Base-by-base conservation (phyloP, 2,888 invertebrate species). In the Cybosia mesomella region DNA sequence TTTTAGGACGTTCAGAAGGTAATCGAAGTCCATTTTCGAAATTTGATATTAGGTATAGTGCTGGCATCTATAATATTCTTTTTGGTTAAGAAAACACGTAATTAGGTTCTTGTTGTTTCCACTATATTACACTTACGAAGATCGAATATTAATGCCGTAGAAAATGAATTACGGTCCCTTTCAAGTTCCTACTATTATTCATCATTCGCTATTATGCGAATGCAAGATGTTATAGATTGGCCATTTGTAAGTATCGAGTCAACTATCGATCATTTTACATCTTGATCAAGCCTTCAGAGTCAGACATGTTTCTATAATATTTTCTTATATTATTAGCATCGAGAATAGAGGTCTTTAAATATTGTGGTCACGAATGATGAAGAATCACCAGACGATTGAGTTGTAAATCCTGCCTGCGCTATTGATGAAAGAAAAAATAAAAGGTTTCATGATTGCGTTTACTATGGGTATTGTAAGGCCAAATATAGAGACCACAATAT, bases 181-280 rank as follows among this genome's bases (percentile, higher is more conserved):
- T 73, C 72, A 80, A 72, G 67, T 67, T 28, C 15, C 55, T 7
- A 72, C 76, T 75, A 75, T 77, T 73, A 82, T 76, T 81, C 76
- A 72, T 79, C 75, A 79, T 72, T 75, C 79, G 71, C 67, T 74
- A 80, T 70, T 77, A 70, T n/a, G n/a, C n/a, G n/a, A n/a, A n/a
- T n/a, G 64, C 59, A 68, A 66, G 71, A 74, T 78, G 76, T 78
- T 80, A 70, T 71, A 74, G 74, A 79, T 49, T 8, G 49, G 55
- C 76, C 72, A 74, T 74, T 78, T 67, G 68, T 39, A 39, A 39
- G 43, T 79, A 76, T 74, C 70, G 71, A 60, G 68, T 61, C 66
- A 64, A 72, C 81, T 68, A 82, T 82, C 80, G 77, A 81, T 81
- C 82, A 82, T 76, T 73, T 79, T 70, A 80, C 74, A 74, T 77